Percentiles rank a stretch among this genome's conserved stretches.
These are phyloP conservation scores for Mizuhopecten yessoensis DNA, from an alignment of 1,140 invertebrate genomes.

Conservation along the genomic window DNA sequence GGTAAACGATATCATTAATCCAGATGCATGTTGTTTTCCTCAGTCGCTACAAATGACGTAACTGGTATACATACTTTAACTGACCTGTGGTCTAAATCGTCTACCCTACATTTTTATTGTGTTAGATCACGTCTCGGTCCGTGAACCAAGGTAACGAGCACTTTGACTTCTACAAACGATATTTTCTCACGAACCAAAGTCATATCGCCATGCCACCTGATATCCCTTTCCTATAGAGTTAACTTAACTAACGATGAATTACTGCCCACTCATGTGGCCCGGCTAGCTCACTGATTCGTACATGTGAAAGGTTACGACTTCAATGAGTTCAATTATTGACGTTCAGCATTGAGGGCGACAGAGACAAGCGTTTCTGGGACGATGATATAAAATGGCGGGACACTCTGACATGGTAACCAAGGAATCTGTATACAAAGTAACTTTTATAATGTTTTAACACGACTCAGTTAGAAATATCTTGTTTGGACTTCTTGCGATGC, in stretches of 20 bases:
- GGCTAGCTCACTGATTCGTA: not conserved
- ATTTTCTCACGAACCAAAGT: not conserved
- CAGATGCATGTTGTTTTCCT: not conserved
- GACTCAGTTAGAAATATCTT: no score
- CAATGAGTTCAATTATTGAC: no score
- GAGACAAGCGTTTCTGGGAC: no score
- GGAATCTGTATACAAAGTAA: no score
- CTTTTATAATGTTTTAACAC: no score
- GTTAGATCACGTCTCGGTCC: not conserved
- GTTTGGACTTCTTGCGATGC: no score
- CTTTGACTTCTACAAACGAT: not conserved
- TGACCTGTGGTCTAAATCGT: no score
- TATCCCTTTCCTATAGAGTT: not conserved
- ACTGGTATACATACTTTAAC: not conserved
- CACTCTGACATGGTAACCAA: no score
- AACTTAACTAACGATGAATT: not conserved
- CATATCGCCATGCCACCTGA: not conserved
- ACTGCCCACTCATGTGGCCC: not conserved
- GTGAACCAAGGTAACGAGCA: not conserved
- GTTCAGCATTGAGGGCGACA: no score
- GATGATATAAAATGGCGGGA: no score
- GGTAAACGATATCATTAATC: not conserved
- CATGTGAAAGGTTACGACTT: not conserved
- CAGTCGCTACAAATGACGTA: no score
- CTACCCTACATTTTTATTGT: no score